Base-by-base conservation (phyloP, 1,140 invertebrate species). In the Stenopsyche tienmushanensis region DNA sequence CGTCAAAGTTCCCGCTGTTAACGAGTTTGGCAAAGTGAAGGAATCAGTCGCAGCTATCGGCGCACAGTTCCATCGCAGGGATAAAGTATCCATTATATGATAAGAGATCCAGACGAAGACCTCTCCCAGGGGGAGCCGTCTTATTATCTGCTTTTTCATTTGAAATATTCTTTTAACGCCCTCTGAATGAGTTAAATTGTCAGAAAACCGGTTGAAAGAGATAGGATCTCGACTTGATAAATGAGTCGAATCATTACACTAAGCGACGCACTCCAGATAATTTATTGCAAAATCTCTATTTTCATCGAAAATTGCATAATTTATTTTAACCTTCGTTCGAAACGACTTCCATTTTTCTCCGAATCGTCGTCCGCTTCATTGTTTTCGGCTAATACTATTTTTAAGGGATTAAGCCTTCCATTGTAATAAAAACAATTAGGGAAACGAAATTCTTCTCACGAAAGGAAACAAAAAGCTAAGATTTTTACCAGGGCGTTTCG, bases 101-200 rank as follows among this genome's bases (percentile, higher is more conserved):
- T 69, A 69, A 65, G 52, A 20, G 29, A 60, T 60, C 57, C 57
- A 29, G 57, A 60, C 34, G 54, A 57, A 47, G 42, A 42, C 57
- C 47, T 20, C 42, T 45, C 29, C 49, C 49, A n/a, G n/a, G n/a
- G n/a, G n/a, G n/a, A n/a, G 65, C 67, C 67, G 47, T 57, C 67
- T 69, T 66, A 69, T 69, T 69, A 69, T 69, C 64, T 60, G 64
- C 67, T 63, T 64, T 66, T 66, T 66, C 59, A 66, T 69, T 66
- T 69, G 52, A 66, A 69, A 69, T 69, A 69, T 69, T 69, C 67
- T 69, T 69, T 69, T 63, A 69, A 65, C 64, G 64, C 60, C 47
- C 64, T 59, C 67, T 52, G 64, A 69, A 69, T 69, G 67, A 69
- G 67, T 69, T 69, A 69, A 69, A 69, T 69, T 69, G 67, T 69